phyloP scores from a whole-genome alignment of 2,888 invertebrate genomes.

The Nebria salina region DNA sequence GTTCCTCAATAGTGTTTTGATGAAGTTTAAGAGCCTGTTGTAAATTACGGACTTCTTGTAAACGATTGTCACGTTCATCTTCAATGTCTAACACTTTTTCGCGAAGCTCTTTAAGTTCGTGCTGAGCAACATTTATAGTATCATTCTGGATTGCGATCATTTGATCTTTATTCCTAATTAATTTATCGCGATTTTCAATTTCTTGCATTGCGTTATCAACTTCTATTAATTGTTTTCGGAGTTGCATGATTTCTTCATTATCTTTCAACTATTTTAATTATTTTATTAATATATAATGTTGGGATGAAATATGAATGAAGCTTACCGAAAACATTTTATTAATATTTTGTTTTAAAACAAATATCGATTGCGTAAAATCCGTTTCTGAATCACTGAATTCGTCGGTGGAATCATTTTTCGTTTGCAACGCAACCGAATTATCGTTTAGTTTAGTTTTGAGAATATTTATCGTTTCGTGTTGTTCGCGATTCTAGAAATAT shows the following conservation, averaged over 20 bases:
- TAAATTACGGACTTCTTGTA: slow-evolving; percentile 54
- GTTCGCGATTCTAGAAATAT: slow-evolving; percentile 31
- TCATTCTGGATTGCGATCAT: slow-evolving; percentile 52
- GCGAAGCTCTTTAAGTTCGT: slow-evolving; percentile 52
- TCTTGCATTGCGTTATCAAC: slow-evolving; percentile 5
- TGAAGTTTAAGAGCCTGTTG: slow-evolving; percentile 49
- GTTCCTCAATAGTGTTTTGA: slow-evolving; percentile 53
- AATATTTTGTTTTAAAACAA: slow-evolving; percentile 2
- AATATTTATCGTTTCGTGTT: slow-evolving; percentile 24
- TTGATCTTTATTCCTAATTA: slow-evolving; percentile 52
- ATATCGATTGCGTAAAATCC: background rate
- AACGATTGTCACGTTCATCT: slow-evolving; percentile 25
- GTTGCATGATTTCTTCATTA: slow-evolving; percentile 4
- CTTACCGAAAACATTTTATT: slow-evolving; percentile 15
- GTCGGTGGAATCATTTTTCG: background rate
- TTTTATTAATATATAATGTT: background rate
- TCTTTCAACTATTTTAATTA: slow-evolving; percentile 3
- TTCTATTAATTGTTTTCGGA: background rate
- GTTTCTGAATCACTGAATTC: background rate
- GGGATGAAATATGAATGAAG: background rate
- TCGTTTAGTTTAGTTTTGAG: slow-evolving; percentile 22
- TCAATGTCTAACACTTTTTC: slow-evolving; percentile 28
- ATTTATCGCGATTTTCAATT: slow-evolving; percentile 6
- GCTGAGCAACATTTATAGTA: slow-evolving; percentile 52
- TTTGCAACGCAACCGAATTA: background rate